phyloP scores from a whole-genome alignment of 2,797 vertebrate genomes.

The Platalea minor region DNA sequence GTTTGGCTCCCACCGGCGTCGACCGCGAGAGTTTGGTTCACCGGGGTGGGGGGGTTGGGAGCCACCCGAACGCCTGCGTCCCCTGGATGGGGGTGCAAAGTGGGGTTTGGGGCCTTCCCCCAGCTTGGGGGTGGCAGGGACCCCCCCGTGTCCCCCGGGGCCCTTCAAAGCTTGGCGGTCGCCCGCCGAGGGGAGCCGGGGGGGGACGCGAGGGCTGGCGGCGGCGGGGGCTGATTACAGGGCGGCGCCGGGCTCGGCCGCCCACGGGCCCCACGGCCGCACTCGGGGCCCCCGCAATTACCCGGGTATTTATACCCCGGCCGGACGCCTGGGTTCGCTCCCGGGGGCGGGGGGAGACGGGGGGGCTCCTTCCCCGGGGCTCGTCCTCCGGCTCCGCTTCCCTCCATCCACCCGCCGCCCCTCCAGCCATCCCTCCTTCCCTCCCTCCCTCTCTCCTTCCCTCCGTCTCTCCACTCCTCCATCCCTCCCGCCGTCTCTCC shows the following conservation, averaged over 20 bases:
- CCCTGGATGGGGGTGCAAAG: not conserved
- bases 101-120: not conserved
- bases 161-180: slow-evolving; percentile 10
- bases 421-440: no score
- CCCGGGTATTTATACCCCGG: not conserved
- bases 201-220: not conserved
- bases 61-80: not conserved
- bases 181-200: not conserved
- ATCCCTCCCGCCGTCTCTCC: not conserved
- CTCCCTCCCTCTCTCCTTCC: no score
- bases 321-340: not conserved
- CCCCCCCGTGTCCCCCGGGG: not conserved
- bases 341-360: not conserved
- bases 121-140: not conserved
- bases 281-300: not conserved
- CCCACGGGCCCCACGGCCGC: slow-evolving; percentile 35
- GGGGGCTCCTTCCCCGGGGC: not conserved
- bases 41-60: not conserved
- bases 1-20: not conserved
- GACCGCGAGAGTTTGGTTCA: not conserved
- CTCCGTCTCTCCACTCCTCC: no score
- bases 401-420: no score
- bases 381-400: not conserved
- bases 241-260: slow-evolving; percentile 21
- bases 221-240: slow-evolving; percentile 35